Evolutionary conservation across 2,113 vertebrate species (phyloP), one percentile per base, ranked within the genome.

Genomic region (Theristicus caerulescens): DNA sequence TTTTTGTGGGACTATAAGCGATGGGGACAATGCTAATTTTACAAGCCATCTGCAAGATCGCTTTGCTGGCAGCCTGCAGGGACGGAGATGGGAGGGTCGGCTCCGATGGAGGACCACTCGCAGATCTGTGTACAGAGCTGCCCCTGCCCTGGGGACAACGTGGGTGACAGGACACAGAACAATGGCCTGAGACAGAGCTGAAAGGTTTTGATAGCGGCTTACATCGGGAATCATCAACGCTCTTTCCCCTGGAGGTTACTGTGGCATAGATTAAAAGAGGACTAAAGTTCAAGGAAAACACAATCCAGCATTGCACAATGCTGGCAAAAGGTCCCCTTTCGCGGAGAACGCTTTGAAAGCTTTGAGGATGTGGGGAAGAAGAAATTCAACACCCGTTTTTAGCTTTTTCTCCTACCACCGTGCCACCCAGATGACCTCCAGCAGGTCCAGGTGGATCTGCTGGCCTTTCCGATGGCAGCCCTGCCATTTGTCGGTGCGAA

Each of bases 231-330:
- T 38, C 70, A 82, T 91, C 83, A 91, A 36, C 5, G 11, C 59
- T 91, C 92, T 32, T 74, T 40, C 27, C 77, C 78, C 89, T 7
- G 61, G 89, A 76, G 90, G 73, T 79, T 71, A 9, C 73, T 8
- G 62, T 87, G 94, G 87, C 89, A 61, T 2, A 10, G 81, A 87
- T 91, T 58, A 94, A 86, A 95, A 77, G 38, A 89, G 93, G 70
- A 52, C 52, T 81, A 96, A 96, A 94, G 96, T 96, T 97, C 94
- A 78, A 76, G 90, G 65, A 22, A 55, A 89, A 67, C 5, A 0
- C 15, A 34, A 93, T 93, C 83, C 77, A 74, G 91, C 18, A 1
- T 96, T 97, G 84, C 89, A 71, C 94, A 96, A 96, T 18, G 87
- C 57, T 85, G 91, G 93, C 77, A 67, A 87, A 95, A 96, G 84